Percentiles rank a stretch among this genome's conserved stretches.
phyloP scores from a whole-genome alignment of 2,113 vertebrate species.

The Bungarus multicinctus region DNA sequence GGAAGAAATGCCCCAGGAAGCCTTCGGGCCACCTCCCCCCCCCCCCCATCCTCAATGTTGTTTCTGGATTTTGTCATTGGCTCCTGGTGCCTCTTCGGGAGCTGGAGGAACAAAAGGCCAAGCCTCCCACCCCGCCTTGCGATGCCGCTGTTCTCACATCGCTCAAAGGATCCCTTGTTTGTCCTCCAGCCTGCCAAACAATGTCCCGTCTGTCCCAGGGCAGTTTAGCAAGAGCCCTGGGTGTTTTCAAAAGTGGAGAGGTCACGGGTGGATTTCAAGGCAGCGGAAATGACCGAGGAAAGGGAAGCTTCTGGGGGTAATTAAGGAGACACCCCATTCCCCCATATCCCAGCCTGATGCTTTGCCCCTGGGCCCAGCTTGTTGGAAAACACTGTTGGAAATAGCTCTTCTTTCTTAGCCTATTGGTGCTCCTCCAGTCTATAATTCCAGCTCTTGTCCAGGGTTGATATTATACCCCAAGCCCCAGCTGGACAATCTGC shows the following conservation, averaged over 20 bases:
- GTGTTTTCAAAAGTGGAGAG: neutral
- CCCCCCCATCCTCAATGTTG: too few species aligned
- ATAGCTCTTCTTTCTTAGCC: neutral
- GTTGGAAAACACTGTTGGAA: neutral
- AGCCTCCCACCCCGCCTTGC: neutral
- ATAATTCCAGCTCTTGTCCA: neutral
- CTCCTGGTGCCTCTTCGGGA: constrained; percentile 22
- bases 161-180: constrained; percentile 20
- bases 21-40: neutral
- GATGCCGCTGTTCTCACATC: constrained; percentile 5
- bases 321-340: neutral
- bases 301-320: neutral
- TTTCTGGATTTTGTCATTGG: neutral
- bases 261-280: constrained; percentile 1
- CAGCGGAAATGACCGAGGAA: neutral
- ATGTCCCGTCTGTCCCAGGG: neutral
- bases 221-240: neutral
- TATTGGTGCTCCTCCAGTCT: too few species aligned
- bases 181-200: neutral
- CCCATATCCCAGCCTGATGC: neutral
- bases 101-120: constrained; percentile 28
- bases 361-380: neutral
- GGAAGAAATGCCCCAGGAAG: neutral
- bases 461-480: neutral
- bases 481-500: neutral